Evolutionary conservation across 2,113 vertebrate genomes (phyloP), one percentile per base, ranked within the genome.

Genomic region (Leptobrachium leishanense): DNA sequence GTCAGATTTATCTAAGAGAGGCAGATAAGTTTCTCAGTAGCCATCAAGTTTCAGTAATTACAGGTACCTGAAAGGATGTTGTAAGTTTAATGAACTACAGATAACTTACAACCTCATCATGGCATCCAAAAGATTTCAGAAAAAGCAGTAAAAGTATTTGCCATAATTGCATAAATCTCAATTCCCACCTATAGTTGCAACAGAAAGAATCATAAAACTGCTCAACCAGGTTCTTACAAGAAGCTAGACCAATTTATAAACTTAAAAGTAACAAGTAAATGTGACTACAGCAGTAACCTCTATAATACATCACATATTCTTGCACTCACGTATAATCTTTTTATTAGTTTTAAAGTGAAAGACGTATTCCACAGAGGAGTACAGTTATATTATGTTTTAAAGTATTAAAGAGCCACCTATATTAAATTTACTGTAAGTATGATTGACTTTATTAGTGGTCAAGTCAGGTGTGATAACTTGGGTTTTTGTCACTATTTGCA

Each of bases 31-130:
- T 69, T 50, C 9, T 76, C 13, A 43, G 43, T 9, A 68, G 6
- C 62, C 64, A 68, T 66, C 74, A 68, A 66, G 64, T 43, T 65
- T 75, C 39, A 15, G 63, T 54, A 75, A 75, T 75, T 75, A 44
- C 63, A 54, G 50, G 46, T 40, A 67, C 44, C 39, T 40, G 31
- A 75, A 75, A 67, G 67, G 2, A 76, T 76, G 50, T 68, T 67
- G 65, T 68, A 55, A 42, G 53, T 76, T 67, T 76, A 68, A 75
- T 75, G 73, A 65, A 31, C 39, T 50, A 43, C n/a, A 50, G 73
- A 65, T 66, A 43, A 75, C 10, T 66, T 75, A 53, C 59, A 63
- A 39, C 39, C 6, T 68, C 7, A 20, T 68, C 64, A 31, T n/a
- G n/a, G 64, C 53, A 65, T 75, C 39, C 42, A 43, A 75, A 75